Evolutionary conservation across 2,113 vertebrate genomes (phyloP), one percentile per base, ranked within the genome.

Genomic region (Scatophagus argus): DNA sequence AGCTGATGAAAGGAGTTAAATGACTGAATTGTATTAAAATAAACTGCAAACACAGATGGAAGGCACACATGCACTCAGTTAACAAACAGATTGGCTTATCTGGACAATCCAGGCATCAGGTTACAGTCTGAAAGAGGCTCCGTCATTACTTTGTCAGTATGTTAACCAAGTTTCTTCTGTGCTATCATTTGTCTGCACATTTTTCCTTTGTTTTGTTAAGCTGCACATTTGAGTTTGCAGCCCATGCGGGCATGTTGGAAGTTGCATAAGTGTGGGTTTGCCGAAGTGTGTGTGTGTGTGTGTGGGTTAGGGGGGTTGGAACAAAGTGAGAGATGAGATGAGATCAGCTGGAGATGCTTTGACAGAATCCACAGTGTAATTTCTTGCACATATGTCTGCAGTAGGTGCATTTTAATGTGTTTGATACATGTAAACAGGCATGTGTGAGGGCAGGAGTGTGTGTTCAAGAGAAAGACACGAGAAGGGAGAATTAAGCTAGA

Each of bases 1-100:
- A 38, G 21, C n/a, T 69, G 51, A 64, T 77, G 63, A 86, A 87
- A 85, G 19, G 31, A 59, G 39, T 51, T 64, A 44, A 79, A 75
- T 23, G 47, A 46, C 73, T 82, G 78, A 80, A 80, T 51, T 70
- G 65, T 55, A 66, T 86, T 86, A 67, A 63, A 74, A 74, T 74
- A 73, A 86, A 86, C 29, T 71, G 81, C 68, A 86, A 87, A 88
- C 81, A 82, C 75, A 85, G 74, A 85, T 75, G 77, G 78, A 64
- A 46, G 31, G 23, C 32, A 44, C 39, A 41, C 58, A 63, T 8
- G 27, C 64, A 59, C 64, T 47, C 59, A 51, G 55, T 60, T 77
- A 71, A 79, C 83, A 82, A 76, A 77, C 77, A 23, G 13, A 64
- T 29, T 2, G 6, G 36, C 49, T 65, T 52, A 27, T 85, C 68